Base-by-base conservation (phyloP, 2,888 invertebrate genomes). In the Bombylius major region DNA sequence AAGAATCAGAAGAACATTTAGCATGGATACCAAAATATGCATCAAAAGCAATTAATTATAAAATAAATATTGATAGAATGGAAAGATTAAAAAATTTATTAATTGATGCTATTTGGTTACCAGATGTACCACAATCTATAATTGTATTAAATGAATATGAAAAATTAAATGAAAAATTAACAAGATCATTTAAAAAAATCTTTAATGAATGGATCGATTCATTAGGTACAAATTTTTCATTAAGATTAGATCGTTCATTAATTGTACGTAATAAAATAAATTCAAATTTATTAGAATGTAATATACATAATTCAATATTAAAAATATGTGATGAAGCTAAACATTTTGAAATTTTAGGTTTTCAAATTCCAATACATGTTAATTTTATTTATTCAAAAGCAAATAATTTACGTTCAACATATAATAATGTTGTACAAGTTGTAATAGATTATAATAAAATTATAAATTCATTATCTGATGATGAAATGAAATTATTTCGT, bases 391-490 rank as follows among this genome's bases (percentile, higher is more conserved):
- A 81, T 66, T 68, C 73, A 59, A 84, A 82, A 63, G 78, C 79
- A 60, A 77, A 78, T 33, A 78, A 73, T 0, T 68, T 85, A 7
- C 77, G 77, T 58, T 81, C 80, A 58, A 79, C 87, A 0, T 85
- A 82, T 62, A 85, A 87, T 63, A 84, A 82, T 62, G 85, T 89
- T 0, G 64, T 86, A 33, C 79, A 82, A 0, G 83, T 90, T 0
- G 84, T 86, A 1, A 76, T 83, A 50, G 83, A 86, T 39, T 89
- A 89, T 70, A 90, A 90, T 70, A 82, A 83, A 66, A 88, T 92
- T 49, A 71, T 92, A 48, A 79, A 79, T 62, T 84, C 87, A 0
- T 71, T 95, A 8, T 87, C 89, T 0, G 78, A 79, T 4, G 84
- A 87, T 50, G 94, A 94, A 67, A 77, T 87, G 39, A 72, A 82